A percentile compares a stretch with the other conserved stretches of the same genome.
These are phyloP conservation scores for Psilanteris sp. DNA, from an alignment of 1,140 invertebrate genomes.

Conservation along the genomic window DNA sequence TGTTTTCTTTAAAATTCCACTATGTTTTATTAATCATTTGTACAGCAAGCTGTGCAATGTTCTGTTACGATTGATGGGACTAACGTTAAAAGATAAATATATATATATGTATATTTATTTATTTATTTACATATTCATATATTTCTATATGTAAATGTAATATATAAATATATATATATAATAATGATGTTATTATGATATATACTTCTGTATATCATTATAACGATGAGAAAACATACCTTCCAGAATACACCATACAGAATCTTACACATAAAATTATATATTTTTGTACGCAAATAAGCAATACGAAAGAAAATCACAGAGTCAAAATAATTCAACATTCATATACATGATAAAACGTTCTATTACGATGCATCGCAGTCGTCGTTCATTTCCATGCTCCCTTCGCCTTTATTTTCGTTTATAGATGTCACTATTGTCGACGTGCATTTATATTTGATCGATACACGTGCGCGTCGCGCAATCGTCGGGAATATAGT, in stretches of 20 bases:
- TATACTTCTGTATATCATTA: constrained; percentile 47
- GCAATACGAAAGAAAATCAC: constrained; percentile 67
- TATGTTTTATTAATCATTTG: constrained; percentile 71
- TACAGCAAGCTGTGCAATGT: constrained; percentile 72
- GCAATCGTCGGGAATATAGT: constrained; percentile 33
- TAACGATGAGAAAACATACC: constrained; percentile 56
- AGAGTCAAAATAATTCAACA: constrained; percentile 74
- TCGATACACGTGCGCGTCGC: constrained; percentile 22
- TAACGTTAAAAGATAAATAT: constrained; percentile 67
- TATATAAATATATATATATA: constrained; percentile 65
- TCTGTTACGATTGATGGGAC: constrained; percentile 66
- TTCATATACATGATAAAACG: constrained; percentile 70
- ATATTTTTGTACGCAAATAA: constrained; percentile 64
- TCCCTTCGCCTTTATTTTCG: constrained; percentile 19
- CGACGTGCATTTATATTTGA: constrained; percentile 36
- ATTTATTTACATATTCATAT: constrained; percentile 37
- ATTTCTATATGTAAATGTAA: constrained; percentile 46
- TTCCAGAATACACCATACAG: constrained; percentile 59
- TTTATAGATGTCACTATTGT: constrained; percentile 36
- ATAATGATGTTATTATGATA: constrained; percentile 65
- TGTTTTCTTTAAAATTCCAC: constrained; percentile 65
- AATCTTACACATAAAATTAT: constrained; percentile 64
- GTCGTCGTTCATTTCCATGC: constrained; percentile 53
- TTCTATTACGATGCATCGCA: constrained; percentile 67
- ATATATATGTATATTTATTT: constrained; percentile 45